Evolutionary conservation across 2,113 vertebrate genomes (phyloP).

Genomic region (Tinamus guttatus): DNA sequence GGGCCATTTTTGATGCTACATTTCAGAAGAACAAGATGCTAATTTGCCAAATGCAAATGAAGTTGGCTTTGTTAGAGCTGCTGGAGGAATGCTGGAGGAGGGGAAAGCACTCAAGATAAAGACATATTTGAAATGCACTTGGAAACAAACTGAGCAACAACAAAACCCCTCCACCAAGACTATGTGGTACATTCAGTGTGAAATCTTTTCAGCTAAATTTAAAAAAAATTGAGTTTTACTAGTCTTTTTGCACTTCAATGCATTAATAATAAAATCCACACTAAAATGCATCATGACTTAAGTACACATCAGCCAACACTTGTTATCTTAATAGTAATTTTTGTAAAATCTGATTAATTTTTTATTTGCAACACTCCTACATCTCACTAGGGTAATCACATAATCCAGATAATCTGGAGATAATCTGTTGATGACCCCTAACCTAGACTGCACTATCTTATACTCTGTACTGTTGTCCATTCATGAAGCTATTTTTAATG

Average conservation of each 20-base stretch:
- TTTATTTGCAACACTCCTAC: slow-evolving; percentile 49
- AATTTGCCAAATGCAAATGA: slow-evolving; percentile 11
- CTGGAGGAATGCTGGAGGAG: slow-evolving; percentile 42
- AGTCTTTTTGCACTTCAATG: neutral
- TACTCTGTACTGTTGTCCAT: neutral
- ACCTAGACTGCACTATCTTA: slow-evolving; percentile 5
- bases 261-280: neutral
- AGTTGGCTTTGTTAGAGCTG: slow-evolving; percentile 32
- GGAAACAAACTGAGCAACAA: neutral
- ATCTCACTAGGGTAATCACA: slow-evolving; percentile 10
- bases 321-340: slow-evolving; percentile 1
- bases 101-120: slow-evolving; percentile 22
- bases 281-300: neutral
- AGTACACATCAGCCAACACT: neutral
- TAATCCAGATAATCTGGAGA: slow-evolving; percentile 48
- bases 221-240: neutral
- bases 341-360: slow-evolving; percentile 39
- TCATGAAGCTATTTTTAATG: slow-evolving; percentile 48
- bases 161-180: neutral
- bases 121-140: slow-evolving; percentile 64
- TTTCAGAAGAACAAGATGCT: neutral
- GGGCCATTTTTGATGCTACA: neutral
- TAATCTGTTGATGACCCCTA: slow-evolving; percentile 23
- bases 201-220: neutral
- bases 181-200: neutral